phyloP scores from a whole-genome alignment of 1,140 invertebrate species.

The Himalopsyche phryganea region DNA sequence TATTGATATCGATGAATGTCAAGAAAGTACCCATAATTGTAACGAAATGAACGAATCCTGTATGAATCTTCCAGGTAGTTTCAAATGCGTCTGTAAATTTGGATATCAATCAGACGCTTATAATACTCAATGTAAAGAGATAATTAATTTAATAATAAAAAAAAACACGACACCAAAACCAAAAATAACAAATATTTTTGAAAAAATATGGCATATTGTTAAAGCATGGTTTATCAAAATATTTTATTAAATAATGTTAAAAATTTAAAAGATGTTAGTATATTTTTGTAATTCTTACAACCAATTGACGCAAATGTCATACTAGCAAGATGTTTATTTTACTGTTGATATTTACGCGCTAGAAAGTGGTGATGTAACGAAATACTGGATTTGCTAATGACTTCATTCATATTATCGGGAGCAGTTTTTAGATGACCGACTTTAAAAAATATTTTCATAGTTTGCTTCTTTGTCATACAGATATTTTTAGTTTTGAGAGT shows the following conservation, averaged over 20 bases:
- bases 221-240: background rate
- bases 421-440: too few species aligned
- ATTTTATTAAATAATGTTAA: background rate
- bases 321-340: too few species aligned
- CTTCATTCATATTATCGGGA: background rate
- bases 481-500: too few species aligned
- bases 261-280: too few species aligned
- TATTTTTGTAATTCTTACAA: too few species aligned
- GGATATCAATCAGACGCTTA: constrained; percentile 41
- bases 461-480: too few species aligned
- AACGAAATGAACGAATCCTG: constrained; percentile 47
- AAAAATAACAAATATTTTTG: background rate
- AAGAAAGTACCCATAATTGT: constrained; percentile 44
- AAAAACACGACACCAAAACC: background rate
- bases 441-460: too few species aligned
- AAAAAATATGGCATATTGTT: background rate
- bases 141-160: background rate
- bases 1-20: constrained; percentile 63
- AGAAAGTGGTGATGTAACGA: background rate
- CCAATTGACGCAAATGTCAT: too few species aligned
- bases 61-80: constrained; percentile 56
- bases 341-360: too few species aligned
- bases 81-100: constrained; percentile 51
- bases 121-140: background rate
- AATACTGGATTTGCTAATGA: background rate